Evolutionary conservation across 2,797 vertebrate species (phyloP).

Genomic region (Sebastes iracundus): DNA sequence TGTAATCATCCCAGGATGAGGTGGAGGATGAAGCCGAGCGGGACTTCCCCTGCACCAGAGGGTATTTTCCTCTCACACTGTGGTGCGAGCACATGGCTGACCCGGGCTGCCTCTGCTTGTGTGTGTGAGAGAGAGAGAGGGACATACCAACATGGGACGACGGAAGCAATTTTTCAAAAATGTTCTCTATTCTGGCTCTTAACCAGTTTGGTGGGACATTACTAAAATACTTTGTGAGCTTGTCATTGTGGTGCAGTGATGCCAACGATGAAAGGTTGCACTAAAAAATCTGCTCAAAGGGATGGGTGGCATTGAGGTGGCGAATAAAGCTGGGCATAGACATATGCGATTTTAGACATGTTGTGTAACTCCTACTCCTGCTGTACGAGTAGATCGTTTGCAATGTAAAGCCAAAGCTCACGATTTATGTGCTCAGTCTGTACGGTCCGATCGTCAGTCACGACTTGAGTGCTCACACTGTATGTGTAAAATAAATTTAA

Average conservation of each 20-base stretch:
- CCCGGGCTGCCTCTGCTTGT: conserved; percentile 57
- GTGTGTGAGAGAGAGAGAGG: conserved; percentile 6
- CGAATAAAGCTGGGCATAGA: background rate
- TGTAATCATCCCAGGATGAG: conserved; percentile 84
- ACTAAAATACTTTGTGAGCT: conserved; percentile 36
- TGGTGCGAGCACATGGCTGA: conserved; percentile 78
- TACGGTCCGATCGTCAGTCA: no score
- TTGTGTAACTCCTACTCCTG: no score
- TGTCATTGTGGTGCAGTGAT: conserved; percentile 20
- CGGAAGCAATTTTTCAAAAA: conserved; percentile 6
- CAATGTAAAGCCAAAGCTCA: no score
- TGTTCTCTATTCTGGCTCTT: background rate
- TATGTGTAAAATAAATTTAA: no score
- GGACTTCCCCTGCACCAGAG: conserved; percentile 82
- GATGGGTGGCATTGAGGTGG: conserved; percentile 4
- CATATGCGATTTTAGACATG: no score
- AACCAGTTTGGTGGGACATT: conserved; percentile 23
- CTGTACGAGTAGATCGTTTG: no score
- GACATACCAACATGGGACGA: conserved; percentile 12
- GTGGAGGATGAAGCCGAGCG: conserved; percentile 76
- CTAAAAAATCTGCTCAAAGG: conserved; percentile 5
- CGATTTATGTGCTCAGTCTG: no score
- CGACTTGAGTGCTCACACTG: no score
- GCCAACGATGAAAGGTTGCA: conserved; percentile 18
- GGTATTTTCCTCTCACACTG: conserved; percentile 82